Conservation (phyloP, 2,113 vertebrate genomes). For the Alethe diademata region DNA sequence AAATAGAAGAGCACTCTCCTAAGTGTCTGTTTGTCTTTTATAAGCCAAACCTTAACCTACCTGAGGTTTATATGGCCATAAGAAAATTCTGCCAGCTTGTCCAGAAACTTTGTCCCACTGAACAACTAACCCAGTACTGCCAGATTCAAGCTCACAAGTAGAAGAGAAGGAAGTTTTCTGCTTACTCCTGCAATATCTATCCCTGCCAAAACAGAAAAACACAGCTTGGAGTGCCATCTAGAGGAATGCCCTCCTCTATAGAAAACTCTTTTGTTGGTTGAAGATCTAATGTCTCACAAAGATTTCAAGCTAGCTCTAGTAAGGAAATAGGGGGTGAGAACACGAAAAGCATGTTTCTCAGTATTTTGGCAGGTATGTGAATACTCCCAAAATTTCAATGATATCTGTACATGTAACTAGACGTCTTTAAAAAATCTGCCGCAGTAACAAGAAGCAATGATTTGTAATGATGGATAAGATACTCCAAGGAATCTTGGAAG, state of each 20-base stretch:
- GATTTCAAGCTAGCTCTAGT: background rate
- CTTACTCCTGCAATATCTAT: rapidly evolving
- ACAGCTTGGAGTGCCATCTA: slow-evolving; percentile 53
- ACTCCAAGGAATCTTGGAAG: background rate
- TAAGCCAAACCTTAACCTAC: background rate
- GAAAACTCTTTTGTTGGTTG: background rate
- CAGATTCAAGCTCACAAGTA: background rate
- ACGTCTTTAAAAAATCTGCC: background rate
- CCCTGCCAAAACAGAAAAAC: background rate
- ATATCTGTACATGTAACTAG: background rate
- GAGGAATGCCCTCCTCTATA: background rate
- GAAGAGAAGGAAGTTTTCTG: background rate
- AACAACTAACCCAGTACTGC: background rate
- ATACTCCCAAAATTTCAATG: background rate
- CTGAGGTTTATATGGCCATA: background rate
- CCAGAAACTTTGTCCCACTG: background rate
- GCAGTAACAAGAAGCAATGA: background rate
- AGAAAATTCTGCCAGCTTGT: background rate
- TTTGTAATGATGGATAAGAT: background rate
- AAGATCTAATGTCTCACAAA: background rate
- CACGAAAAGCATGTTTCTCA: background rate
- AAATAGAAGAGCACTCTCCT: background rate
- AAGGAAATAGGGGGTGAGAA: background rate
- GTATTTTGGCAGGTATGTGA: background rate
- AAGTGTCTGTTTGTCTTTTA: background rate